Percentiles rank a stretch among this genome's conserved stretches.
These are phyloP conservation scores for Nudaria mundana DNA, from an alignment of 2,888 invertebrate species.

Conservation along the genomic window DNA sequence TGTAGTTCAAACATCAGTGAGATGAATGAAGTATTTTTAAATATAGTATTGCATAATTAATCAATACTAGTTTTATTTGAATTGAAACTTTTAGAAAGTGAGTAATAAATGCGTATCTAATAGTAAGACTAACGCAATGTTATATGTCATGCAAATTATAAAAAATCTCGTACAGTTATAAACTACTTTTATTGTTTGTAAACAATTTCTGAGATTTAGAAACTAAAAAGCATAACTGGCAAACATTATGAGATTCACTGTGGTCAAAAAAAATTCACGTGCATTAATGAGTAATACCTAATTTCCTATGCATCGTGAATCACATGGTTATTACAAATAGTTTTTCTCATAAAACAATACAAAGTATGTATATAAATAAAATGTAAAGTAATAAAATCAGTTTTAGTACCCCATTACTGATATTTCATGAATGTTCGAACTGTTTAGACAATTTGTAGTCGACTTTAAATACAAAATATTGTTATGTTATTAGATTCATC, in stretches of 20 bases:
- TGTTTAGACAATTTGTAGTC: background rate
- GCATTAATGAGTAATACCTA: background rate
- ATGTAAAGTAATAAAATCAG: background rate
- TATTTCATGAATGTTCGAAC: slow-evolving; percentile 1
- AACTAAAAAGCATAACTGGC: too few relatives aligned
- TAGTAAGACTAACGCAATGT: slow-evolving; percentile 3
- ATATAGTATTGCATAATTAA: slow-evolving; percentile 19
- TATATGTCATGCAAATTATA: slow-evolving; percentile 1
- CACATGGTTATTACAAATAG: background rate
- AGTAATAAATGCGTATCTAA: slow-evolving; percentile 5
- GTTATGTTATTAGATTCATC: too few relatives aligned
- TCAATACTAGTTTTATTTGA: slow-evolving; percentile 6
- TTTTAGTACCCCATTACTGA: background rate
- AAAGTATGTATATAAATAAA: background rate
- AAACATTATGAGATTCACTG: background rate
- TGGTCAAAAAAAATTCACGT: background rate
- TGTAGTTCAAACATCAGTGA: slow-evolving; percentile 8
- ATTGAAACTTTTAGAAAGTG: slow-evolving; percentile 19
- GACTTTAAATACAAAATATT: too few relatives aligned
- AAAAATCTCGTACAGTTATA: background rate
- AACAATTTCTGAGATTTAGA: too few relatives aligned
- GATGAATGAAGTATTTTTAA: slow-evolving; percentile 7
- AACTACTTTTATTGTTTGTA: too few relatives aligned
- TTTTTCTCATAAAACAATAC: background rate
- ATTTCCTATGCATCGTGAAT: background rate